phyloP scores from a whole-genome alignment of 2,888 invertebrate genomes.

The Ligdia adustata region DNA sequence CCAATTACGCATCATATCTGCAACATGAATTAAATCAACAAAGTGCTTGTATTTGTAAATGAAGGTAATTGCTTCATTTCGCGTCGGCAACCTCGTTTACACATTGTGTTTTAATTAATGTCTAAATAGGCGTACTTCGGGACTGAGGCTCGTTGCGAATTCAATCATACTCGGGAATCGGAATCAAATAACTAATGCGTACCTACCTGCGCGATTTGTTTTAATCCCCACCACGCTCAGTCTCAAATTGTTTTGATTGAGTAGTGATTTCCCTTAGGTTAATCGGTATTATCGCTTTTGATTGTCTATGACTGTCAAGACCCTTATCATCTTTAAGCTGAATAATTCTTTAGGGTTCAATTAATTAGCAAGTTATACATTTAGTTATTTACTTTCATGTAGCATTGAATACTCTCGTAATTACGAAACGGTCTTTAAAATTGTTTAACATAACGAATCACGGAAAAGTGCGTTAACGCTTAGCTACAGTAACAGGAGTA shows the following conservation, averaged over 20 bases:
- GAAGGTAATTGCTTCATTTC: conserved; percentile 59
- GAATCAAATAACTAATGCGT: conserved; percentile 41
- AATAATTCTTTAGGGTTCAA: neutral
- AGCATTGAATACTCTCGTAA: no score
- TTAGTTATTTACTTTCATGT: neutral
- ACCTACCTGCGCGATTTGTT: conserved; percentile 33
- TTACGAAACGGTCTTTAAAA: no score
- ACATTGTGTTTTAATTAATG: conserved; percentile 60
- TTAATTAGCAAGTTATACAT: neutral
- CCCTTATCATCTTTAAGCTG: neutral
- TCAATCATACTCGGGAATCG: conserved; percentile 51
- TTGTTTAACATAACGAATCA: conserved; percentile 1
- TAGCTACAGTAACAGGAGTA: conserved; percentile 47
- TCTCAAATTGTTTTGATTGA: conserved; percentile 31
- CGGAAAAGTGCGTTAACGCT: conserved; percentile 12
- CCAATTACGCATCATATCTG: conserved; percentile 30
- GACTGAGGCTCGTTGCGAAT: conserved; percentile 49
- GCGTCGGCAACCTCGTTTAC: conserved; percentile 49
- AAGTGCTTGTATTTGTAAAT: conserved; percentile 49
- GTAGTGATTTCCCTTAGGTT: conserved; percentile 29
- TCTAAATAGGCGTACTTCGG: conserved; percentile 51
- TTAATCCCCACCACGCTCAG: conserved; percentile 27
- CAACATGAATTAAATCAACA: conserved; percentile 45
- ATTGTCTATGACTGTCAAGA: conserved; percentile 1
- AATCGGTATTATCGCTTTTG: conserved; percentile 11